Base-by-base conservation (phyloP, 2,888 invertebrate genomes). In the Augiades crinisus region DNA sequence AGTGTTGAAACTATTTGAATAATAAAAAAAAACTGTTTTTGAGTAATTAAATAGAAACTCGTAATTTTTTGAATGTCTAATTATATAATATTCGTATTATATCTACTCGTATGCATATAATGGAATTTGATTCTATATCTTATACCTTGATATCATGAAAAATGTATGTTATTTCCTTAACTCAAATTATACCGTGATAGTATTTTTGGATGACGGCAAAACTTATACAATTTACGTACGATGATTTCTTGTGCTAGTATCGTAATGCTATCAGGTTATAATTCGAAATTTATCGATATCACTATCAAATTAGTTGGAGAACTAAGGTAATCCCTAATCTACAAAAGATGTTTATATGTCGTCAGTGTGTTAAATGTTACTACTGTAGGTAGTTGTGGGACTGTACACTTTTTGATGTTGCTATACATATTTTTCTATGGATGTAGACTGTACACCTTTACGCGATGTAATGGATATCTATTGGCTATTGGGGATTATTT, bases 391-490 rank as follows among this genome's bases (percentile, higher is more conserved):
- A 64, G 59, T 53, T 55, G 59, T 58, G 40, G 55, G 54, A 55
- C 61, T 75, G 74, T 79, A 77, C 70, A 73, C 73, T 80, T 80
- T 79, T 80, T 73, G 75, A 76, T 75, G 75, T 75, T 50, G 59
- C 63, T 68, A 60, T 68, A 66, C 64, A 65, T 68, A 65, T 69
- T 69, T 70, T 69, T 69, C 67, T 67, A 70, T 66, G 62, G 52
- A 64, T 57, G 59, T 67, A 66, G 60, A 56, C 38, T 57, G 54
- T 56, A 51, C n/a, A 58, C 44, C 46, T 52, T 50, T 56, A 57
- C 56, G 50, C 55, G 50, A 47, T 40, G 19, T 31, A 40, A 21
- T 14, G 17, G 12, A 24, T 30, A 36, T 44, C 31, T 45, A 34
- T 52, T 31, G 27, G 47, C 14, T 12, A 21, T 31, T 50, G 43